Base-by-base conservation (phyloP, 2,888 invertebrate genomes). In the Coenonympha glycerion region DNA sequence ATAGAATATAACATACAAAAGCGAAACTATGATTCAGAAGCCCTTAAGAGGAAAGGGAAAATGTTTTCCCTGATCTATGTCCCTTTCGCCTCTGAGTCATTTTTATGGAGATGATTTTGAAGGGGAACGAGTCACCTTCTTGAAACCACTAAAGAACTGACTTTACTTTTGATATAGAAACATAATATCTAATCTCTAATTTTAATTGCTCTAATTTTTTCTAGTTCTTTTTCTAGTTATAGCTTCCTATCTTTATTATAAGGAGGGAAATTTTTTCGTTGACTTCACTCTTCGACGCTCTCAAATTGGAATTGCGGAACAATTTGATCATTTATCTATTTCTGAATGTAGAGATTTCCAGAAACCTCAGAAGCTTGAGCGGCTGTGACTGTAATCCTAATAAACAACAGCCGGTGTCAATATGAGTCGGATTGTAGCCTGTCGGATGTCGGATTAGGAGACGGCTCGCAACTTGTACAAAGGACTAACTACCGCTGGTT, bases 41-140 rank as follows among this genome's bases (percentile, higher is more conserved):
- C 53, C 51, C 55, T 49, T 51, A 30, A 36, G 49, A 47, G 54
- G 46, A 53, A 41, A 30, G 30, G 47, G 44, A 48, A 47, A 56
- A 50, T 55, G 42, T 53, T 58, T 57, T 47, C 33, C 47, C 45
- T 55, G 51, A 59, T 58, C 33, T 52, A 56, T 37, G 37, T 18
- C 55, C 41, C 37, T n/a, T 39, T 46, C 33, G 22, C 47, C 13
- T 30, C 51, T 66, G 71, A 71, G 68, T 65, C 62, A 71, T 57
- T 63, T 57, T 66, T 64, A 68, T 71, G 66, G 66, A 59, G 54
- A 61, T 58, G 62, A 64, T 65, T 68, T 59, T 54, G 53, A 52
- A 55, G 58, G 49, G 57, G 60, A 61, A 62, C 45, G 46, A 54
- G 49, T 46, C 40, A 51, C n/a, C n/a, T n/a, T n/a, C n/a, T n/a